phyloP scores from a whole-genome alignment of 30 jellyfish, hydroid and myxozoan genomes.

The Aurelia sp. region DNA sequence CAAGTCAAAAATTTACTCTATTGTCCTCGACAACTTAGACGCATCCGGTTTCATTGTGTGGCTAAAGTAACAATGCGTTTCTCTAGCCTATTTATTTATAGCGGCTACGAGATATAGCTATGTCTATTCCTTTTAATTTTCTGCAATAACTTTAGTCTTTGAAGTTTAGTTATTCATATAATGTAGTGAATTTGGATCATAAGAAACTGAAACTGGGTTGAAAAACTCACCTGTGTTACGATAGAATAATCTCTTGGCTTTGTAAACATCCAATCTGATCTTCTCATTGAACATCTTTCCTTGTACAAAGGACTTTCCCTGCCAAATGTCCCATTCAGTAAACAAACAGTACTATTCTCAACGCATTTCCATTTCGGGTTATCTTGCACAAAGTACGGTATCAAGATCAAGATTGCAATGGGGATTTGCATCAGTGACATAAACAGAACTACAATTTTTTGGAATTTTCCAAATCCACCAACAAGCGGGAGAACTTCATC shows the following conservation, averaged over 20 bases:
- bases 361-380: constrained; percentile 47
- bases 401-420: not conserved
- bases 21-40: too few species aligned
- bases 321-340: not conserved
- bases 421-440: constrained; percentile 5
- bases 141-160: too few species aligned
- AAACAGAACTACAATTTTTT: not conserved
- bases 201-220: not conserved
- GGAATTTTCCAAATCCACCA: constrained; percentile 21
- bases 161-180: too few species aligned
- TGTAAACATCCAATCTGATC: constrained; percentile 29
- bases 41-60: too few species aligned
- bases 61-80: too few species aligned
- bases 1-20: too few species aligned
- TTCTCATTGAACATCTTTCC: constrained; percentile 20
- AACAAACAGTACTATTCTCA: constrained; percentile 14
- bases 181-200: not conserved
- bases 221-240: constrained; percentile 23
- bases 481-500: constrained; percentile 4
- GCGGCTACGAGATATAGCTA: too few species aligned
- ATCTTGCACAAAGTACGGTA: constrained; percentile 17
- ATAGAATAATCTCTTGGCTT: constrained; percentile 22
- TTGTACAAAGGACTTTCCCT: not conserved
- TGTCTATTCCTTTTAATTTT: too few species aligned
- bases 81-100: not conserved